Conservation (phyloP, 2,888 invertebrate genomes). For the Suillia variegata region DNA sequence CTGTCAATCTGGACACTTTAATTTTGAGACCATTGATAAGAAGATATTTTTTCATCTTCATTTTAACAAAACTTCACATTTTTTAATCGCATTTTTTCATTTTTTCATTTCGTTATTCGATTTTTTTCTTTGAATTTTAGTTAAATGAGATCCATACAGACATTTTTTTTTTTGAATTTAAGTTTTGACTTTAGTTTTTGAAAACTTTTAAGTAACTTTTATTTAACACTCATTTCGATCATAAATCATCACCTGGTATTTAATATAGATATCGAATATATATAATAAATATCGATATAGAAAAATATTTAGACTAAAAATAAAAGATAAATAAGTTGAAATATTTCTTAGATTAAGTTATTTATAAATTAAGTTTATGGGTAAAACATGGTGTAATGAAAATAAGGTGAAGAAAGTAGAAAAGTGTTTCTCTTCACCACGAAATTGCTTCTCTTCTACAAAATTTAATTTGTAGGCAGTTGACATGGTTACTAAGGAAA, state of each 20-base stretch:
- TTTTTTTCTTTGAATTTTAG: slow-evolving; percentile 29
- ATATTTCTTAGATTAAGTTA: no score
- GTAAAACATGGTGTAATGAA: no score
- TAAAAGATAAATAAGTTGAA: no score
- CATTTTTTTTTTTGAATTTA: slow-evolving; percentile 47
- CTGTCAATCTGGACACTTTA: slow-evolving; percentile 9
- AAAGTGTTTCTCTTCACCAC: no score
- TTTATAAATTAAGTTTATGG: no score
- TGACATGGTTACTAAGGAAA: no score
- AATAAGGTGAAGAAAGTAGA: no score
- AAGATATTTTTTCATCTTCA: neutral
- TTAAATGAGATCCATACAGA: slow-evolving; percentile 60
- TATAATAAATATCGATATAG: no score
- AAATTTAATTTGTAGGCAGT: no score
- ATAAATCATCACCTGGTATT: slow-evolving; percentile 39
- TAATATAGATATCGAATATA: slow-evolving; percentile 44
- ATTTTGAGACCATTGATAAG: neutral
- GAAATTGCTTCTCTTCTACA: no score
- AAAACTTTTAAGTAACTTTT: slow-evolving; percentile 20
- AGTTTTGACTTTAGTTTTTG: slow-evolving; percentile 14
- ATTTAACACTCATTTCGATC: slow-evolving; percentile 19
- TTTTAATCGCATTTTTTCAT: slow-evolving; percentile 13
- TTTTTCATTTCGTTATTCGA: slow-evolving; percentile 25
- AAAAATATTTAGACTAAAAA: no score
- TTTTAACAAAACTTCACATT: neutral